Conservation (phyloP, 2,888 invertebrate species). For the Polydrusus pterygomalis region DNA sequence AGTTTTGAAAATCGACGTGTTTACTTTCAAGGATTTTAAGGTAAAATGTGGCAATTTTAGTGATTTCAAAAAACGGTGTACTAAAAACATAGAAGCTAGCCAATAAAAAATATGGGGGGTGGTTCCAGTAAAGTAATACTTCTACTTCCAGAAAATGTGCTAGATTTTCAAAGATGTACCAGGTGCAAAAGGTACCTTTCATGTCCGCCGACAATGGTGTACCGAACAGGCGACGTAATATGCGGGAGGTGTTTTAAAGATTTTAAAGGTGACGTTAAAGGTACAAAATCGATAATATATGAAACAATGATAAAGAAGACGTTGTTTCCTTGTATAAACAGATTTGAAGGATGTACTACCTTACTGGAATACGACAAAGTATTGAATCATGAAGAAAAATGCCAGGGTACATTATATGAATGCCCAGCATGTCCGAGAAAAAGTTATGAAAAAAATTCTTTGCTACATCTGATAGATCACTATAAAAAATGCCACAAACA, state of each 20-base stretch:
- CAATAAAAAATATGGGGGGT: slow-evolving; percentile 11
- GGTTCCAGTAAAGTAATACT: not conserved
- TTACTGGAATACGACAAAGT: slow-evolving; percentile 8
- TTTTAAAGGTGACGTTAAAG: not conserved
- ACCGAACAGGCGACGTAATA: not conserved
- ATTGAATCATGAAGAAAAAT: slow-evolving; percentile 12
- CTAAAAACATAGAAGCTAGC: not conserved
- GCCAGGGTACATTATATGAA: not conserved
- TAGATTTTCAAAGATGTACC: slow-evolving; percentile 17
- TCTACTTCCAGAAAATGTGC: slow-evolving; percentile 13
- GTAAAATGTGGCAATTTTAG: no score
- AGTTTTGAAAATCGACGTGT: no score
- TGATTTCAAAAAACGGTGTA: no score
- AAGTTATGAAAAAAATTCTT: slow-evolving; percentile 7
- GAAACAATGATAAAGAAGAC: not conserved
- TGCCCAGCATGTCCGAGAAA: not conserved
- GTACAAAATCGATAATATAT: slow-evolving; percentile 1
- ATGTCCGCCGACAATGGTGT: not conserved
- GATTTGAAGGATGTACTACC: slow-evolving; percentile 24
- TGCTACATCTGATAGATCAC: slow-evolving; percentile 18
- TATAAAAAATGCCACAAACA: slow-evolving; percentile 14
- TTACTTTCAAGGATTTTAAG: no score
- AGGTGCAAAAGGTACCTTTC: not conserved
- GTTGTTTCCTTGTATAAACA: slow-evolving; percentile 24
- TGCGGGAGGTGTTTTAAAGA: slow-evolving; percentile 5